Conservation (phyloP, 37 sponge, comb jelly and placozoan genomes). For the Amphimedon queenslandica region DNA sequence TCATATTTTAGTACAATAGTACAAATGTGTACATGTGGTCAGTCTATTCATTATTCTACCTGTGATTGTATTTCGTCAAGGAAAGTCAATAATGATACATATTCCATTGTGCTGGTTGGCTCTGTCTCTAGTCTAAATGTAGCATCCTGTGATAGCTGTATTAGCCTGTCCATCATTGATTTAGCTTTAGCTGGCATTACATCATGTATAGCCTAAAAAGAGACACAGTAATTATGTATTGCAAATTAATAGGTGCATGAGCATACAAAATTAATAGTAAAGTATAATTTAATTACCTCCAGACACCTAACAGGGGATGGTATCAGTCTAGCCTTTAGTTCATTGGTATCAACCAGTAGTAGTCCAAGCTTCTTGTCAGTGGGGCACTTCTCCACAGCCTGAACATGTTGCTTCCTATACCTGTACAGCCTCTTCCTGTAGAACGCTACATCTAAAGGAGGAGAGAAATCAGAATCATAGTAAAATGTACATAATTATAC, state of each 20-base stretch:
- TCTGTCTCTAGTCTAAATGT: conserved; percentile 72
- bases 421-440: conserved; percentile 71
- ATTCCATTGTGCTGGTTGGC: conserved; percentile 87
- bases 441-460: conserved; percentile 80
- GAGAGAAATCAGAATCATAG: background rate
- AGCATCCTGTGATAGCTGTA: conserved; percentile 83
- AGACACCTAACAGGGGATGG: conserved; percentile 91
- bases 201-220: conserved; percentile 67
- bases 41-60: background rate
- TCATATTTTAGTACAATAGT: too few relatives aligned
- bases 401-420: conserved; percentile 82
- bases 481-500: too few relatives aligned
- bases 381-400: conserved; percentile 60
- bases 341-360: conserved; percentile 71
- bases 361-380: conserved; percentile 78
- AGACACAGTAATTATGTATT: background rate
- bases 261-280: background rate
- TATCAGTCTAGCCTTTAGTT: conserved; percentile 74
- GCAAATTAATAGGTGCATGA: background rate
- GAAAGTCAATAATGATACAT: conserved; percentile 83
- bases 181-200: conserved; percentile 80
- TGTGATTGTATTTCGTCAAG: conserved; percentile 51
- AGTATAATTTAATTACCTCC: conserved; percentile 40
- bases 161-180: conserved; percentile 72
- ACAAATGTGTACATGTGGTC: background rate